These are phyloP conservation scores for Telmatherina bonti DNA, from an alignment of 2,797 vertebrate species.

Conservation along the genomic window DNA sequence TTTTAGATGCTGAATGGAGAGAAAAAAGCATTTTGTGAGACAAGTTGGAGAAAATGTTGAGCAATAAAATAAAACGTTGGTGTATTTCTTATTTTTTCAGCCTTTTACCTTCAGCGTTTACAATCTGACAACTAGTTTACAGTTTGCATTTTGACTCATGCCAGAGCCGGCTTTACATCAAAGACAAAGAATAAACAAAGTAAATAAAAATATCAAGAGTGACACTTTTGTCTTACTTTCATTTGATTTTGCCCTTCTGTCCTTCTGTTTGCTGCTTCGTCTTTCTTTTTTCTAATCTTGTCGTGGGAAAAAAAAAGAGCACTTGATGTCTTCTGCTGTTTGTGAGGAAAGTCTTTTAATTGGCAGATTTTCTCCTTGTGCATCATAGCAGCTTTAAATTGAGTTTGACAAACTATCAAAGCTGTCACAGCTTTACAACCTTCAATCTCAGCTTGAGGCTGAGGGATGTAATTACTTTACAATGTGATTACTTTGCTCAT, in stretches of 20 bases:
- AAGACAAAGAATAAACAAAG: conserved; percentile 12
- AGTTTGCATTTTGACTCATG: conserved; percentile 24
- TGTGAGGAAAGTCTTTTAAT: conserved; percentile 19
- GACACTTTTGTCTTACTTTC: conserved; percentile 17
- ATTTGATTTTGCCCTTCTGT: conserved; percentile 34
- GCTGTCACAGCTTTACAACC: conserved; percentile 15
- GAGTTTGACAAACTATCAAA: conserved; percentile 30
- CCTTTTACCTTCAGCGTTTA: conserved; percentile 24
- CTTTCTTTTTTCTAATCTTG: conserved; percentile 13
- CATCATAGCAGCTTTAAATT: conserved; percentile 10
- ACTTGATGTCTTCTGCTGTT: conserved; percentile 21
- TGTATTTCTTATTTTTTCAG: conserved; percentile 3
- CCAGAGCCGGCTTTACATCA: conserved; percentile 3
- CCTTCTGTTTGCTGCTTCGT: conserved; percentile 1
- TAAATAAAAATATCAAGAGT: not conserved
- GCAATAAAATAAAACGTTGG: not conserved
- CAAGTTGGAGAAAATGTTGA: not conserved
- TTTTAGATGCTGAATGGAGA: not conserved
- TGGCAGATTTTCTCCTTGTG: conserved; percentile 9
- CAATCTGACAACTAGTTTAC: conserved; percentile 14
- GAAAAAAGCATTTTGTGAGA: conserved; percentile 9
- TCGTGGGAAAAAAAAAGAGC: conserved; percentile 18
- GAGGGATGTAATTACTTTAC: conserved; percentile 14
- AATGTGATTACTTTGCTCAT: conserved; percentile 9
- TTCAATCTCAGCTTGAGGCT: conserved; percentile 12